Percentiles rank a stretch among this genome's conserved stretches.
Evolutionary conservation across 2,797 vertebrate genomes (phyloP).

Genomic region (Austrolebias charrua): DNA sequence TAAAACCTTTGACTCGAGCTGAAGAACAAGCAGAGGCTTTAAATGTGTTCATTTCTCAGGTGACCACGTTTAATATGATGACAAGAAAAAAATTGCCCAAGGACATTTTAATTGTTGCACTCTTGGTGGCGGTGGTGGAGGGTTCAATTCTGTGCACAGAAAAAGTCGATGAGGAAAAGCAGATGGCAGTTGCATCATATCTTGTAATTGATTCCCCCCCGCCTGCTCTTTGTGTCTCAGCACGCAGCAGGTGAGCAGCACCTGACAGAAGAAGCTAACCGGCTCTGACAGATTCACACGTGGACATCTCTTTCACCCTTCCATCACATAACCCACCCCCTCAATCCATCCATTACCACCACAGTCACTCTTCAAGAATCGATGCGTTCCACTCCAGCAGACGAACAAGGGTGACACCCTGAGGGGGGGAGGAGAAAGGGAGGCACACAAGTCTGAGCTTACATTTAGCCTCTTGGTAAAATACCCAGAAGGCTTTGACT

Average conservation of each 20-base stretch:
- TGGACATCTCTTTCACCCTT: conserved; percentile 7
- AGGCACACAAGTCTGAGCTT: not conserved
- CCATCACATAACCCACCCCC: not conserved
- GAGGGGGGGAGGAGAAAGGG: not conserved
- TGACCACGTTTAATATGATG: not conserved
- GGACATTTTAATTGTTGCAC: not conserved
- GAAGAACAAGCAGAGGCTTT: not conserved
- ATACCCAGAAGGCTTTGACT: not conserved
- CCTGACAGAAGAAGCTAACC: conserved; percentile 35
- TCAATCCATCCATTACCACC: not conserved
- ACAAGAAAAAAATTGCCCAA: not conserved
- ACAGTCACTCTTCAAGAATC: conserved; percentile 15
- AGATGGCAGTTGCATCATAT: conserved; percentile 7
- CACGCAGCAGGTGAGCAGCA: conserved; percentile 11
- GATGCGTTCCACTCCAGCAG: conserved; percentile 23
- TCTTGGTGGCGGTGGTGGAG: no score
- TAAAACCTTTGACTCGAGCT: not conserved
- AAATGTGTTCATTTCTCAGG: not conserved
- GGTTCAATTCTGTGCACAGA: not conserved
- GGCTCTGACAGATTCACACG: conserved; percentile 22
- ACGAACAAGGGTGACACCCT: conserved; percentile 8
- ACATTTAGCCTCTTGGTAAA: not conserved
- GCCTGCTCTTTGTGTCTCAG: conserved; percentile 7
- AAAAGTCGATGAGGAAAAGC: not conserved
- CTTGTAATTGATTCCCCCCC: conserved; percentile 2